These are phyloP conservation scores for Eurytoma adleriae DNA, from an alignment of 2,888 invertebrate genomes.

Conservation along the genomic window DNA sequence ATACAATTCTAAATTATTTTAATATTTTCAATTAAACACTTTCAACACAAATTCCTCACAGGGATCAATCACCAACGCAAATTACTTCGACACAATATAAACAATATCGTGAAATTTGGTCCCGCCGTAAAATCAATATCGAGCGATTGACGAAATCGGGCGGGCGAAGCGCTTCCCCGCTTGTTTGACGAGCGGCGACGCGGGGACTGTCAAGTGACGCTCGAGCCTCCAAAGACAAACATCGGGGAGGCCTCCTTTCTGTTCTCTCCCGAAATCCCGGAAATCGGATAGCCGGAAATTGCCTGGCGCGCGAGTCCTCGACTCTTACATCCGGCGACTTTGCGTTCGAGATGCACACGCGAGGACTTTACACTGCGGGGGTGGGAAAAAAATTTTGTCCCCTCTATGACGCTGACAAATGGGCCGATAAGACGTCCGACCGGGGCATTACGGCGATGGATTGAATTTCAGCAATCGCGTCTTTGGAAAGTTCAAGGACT, in stretches of 20 bases:
- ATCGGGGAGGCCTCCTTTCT: not conserved
- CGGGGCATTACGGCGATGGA: not conserved
- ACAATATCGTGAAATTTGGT: too few species aligned
- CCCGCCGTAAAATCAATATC: constrained; percentile 3
- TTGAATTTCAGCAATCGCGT: not conserved
- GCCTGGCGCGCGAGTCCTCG: not conserved
- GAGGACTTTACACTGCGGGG: not conserved
- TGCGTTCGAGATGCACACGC: not conserved
- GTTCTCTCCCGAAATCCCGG: not conserved
- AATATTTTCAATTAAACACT: too few species aligned
- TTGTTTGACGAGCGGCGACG: constrained; percentile 12
- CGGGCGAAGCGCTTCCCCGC: not conserved
- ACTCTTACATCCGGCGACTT: not conserved
- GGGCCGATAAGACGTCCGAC: not conserved
- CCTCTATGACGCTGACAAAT: not conserved
- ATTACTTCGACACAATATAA: too few species aligned
- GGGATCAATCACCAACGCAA: too few species aligned
- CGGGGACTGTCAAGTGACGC: constrained; percentile 20
- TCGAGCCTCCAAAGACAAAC: constrained; percentile 2
- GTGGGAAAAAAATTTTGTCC: not conserved
- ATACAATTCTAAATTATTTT: too few species aligned
- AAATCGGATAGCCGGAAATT: constrained; percentile 21
- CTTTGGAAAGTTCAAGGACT: not conserved
- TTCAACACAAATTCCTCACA: too few species aligned
- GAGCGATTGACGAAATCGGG: not conserved